Conservation (phyloP, 2,888 invertebrate species). For the Leptinotarsa haldemani region DNA sequence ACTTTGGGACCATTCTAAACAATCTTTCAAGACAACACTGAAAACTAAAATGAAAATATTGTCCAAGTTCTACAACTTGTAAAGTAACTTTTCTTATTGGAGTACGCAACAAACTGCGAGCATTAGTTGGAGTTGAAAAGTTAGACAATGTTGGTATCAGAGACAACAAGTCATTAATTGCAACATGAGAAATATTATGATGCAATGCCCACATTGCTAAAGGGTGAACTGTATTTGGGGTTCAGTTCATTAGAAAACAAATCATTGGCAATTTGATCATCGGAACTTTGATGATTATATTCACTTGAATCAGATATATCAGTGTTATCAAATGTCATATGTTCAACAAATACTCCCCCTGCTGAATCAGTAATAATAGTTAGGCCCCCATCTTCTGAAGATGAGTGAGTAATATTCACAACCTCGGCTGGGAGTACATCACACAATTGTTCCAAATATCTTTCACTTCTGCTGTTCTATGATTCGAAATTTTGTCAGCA, state of each 20-base stretch:
- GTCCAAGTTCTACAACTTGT: constrained; percentile 22
- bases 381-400: not conserved
- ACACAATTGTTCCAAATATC: not conserved
- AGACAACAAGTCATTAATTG: constrained; percentile 20
- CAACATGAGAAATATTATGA: constrained; percentile 24
- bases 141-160: constrained; percentile 10
- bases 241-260: constrained; percentile 2
- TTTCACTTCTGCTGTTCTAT: too few species aligned
- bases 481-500: too few species aligned
- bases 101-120: constrained; percentile 24
- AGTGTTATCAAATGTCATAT: not conserved
- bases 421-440: not conserved
- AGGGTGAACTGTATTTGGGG: constrained; percentile 8
- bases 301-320: constrained; percentile 1
- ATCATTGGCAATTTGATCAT: not conserved
- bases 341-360: constrained; percentile 14
- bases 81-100: constrained; percentile 14
- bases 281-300: constrained; percentile 7
- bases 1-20: constrained; percentile 4
- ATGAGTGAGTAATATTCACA: not conserved
- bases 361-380: not conserved
- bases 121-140: constrained; percentile 12
- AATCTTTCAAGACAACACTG: too few species aligned
- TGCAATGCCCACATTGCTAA: constrained; percentile 27
- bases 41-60: constrained; percentile 29